A percentile compares a stretch with the other conserved stretches of the same genome.
These are phyloP conservation scores for Rapana venosa DNA, from an alignment of 2,888 invertebrate species.

Conservation along the genomic window DNA sequence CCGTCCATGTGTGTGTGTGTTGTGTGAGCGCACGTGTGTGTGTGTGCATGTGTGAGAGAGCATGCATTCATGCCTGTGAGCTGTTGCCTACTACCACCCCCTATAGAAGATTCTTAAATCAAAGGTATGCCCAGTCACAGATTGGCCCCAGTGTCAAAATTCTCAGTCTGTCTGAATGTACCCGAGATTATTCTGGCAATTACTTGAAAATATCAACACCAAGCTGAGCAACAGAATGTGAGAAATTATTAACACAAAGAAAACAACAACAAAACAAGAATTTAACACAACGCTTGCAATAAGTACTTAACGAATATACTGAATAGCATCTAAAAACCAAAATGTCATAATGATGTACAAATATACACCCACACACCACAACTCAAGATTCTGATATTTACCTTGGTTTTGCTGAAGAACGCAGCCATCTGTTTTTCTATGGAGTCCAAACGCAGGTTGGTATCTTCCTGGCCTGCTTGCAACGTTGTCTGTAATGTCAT, in stretches of 20 bases:
- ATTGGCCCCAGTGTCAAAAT: too few relatives aligned
- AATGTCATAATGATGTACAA: background rate
- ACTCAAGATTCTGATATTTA: background rate
- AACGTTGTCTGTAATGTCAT: background rate
- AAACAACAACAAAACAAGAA: too few relatives aligned
- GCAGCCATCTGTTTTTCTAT: slow-evolving; percentile 22
- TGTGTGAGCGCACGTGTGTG: slow-evolving; percentile 12
- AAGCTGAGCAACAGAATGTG: too few relatives aligned
- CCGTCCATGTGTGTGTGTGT: background rate
- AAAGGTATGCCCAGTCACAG: too few relatives aligned
- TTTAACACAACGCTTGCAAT: too few relatives aligned
- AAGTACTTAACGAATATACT: too few relatives aligned
- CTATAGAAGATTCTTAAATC: too few relatives aligned
- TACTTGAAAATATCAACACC: too few relatives aligned
- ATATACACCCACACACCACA: background rate
- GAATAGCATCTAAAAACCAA: background rate
- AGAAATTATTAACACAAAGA: too few relatives aligned
- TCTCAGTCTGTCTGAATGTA: too few relatives aligned
- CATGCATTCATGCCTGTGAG: background rate
- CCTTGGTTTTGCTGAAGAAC: background rate
- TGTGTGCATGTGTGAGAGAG: background rate
- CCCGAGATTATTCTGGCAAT: too few relatives aligned
- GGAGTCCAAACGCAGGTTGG: background rate
- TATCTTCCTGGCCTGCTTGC: background rate
- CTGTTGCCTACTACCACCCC: too few relatives aligned